These are phyloP conservation scores for Cyprinus carpio DNA, from an alignment of 2,113 vertebrate species.

Conservation along the genomic window DNA sequence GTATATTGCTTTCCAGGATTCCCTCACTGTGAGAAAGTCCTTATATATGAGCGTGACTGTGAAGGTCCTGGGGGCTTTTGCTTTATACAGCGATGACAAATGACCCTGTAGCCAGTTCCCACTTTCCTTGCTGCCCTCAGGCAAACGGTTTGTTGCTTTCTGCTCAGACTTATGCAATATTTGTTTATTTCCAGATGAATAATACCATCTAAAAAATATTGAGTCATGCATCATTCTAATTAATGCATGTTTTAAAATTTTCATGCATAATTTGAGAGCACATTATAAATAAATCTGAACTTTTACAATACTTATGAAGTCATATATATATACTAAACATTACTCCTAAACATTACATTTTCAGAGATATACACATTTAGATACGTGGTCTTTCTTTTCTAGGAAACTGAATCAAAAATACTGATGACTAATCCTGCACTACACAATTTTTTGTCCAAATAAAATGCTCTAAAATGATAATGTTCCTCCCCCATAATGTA, in stretches of 20 bases:
- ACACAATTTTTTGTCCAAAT: background rate
- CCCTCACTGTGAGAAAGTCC: constrained; percentile 14
- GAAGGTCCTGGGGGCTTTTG: constrained; percentile 27
- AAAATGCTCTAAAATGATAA: background rate
- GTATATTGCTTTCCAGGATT: constrained; percentile 24
- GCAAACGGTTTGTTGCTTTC: constrained; percentile 3
- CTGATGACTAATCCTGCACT: background rate
- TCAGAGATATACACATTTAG: background rate
- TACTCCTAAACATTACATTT: background rate
- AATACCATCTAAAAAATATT: background rate
- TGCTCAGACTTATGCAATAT: background rate
- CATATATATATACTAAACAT: background rate
- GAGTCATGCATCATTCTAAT: background rate
- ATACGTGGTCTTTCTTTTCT: no score
- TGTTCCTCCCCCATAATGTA: background rate
- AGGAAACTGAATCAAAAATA: background rate
- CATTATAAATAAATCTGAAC: background rate
- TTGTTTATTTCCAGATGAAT: constrained; percentile 7
- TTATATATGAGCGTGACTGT: constrained; percentile 5
- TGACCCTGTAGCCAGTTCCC: constrained; percentile 3
- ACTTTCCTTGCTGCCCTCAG: background rate
- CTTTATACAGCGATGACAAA: constrained; percentile 22
- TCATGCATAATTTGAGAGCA: background rate
- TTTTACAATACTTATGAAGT: background rate
- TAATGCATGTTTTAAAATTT: background rate